Evolutionary conservation across 2,888 invertebrate genomes (phyloP), one percentile per base, ranked within the genome.

Genomic region (Allygus modestus): DNA sequence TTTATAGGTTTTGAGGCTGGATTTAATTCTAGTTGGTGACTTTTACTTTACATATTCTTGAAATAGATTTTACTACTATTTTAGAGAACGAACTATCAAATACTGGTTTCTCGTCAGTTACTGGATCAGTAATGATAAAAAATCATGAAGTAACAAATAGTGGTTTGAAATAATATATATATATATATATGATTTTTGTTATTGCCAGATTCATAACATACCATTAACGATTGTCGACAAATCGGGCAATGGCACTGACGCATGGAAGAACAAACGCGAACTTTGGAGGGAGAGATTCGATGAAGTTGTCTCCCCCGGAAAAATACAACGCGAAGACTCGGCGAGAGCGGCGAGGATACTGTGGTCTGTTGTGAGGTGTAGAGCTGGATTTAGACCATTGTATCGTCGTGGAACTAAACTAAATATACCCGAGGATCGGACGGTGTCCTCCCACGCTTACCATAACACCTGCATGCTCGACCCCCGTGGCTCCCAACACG

Each of bases 341-440:
- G 28, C 7, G 28, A 2, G 65, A 23, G 58, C 31, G 28, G 31
- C 28, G 65, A 31, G 15, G 26, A 17, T 1, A 65, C 65, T 65
- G 65, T 9, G 2, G 58, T 12, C 11, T 23, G 46, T 46, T 15
- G 46, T 46, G 46, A 46, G 46, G 46, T 46, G 71, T 20, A 43
- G 37, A 4, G 77, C 77, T 77, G 77, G 77, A 77, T 77, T 77
- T 77, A 77, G 77, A 77, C 1, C 28, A 77, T 77, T 77, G 77
- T 77, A 77, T 77, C 77, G 37, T 75, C 73, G 7, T 23, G 65
- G 65, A 77, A 37, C 77, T 33, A 58, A 65, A 77, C 77, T 77
- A 77, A 77, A 77, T 77, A 77, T 77, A 77, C 23, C 46, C 23
- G 26, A 28, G 17, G 28, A 28, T 31, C 28, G 31, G 0, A 5